These are phyloP conservation scores for Marasmarcha lunaedactyla DNA, from an alignment of 2,888 invertebrate genomes.

Conservation along the genomic window DNA sequence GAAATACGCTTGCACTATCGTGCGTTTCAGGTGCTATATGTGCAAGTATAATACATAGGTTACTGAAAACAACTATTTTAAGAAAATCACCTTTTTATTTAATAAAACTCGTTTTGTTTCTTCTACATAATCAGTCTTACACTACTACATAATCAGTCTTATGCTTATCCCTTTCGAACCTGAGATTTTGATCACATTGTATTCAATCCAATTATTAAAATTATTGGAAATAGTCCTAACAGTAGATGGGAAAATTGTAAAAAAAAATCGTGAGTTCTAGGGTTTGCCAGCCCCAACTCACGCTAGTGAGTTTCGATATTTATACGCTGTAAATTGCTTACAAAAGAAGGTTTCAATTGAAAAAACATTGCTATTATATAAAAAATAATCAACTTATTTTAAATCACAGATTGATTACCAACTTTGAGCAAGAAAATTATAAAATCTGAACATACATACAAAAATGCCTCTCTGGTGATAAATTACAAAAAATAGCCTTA, in stretches of 20 bases:
- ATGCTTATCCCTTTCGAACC: background rate
- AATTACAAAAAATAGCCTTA: background rate
- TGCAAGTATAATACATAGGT: too few species aligned
- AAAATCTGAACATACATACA: too few species aligned
- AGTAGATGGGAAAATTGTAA: slow-evolving; percentile 1
- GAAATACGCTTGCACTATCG: too few species aligned
- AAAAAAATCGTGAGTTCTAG: slow-evolving; percentile 4
- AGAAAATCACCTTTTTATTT: too few species aligned
- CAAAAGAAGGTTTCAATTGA: background rate
- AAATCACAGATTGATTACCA: too few species aligned
- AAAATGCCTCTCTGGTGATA: background rate
- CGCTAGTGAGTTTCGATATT: background rate
- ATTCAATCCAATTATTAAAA: background rate
- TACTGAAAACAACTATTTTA: too few species aligned
- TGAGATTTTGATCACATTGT: slow-evolving; percentile 12
- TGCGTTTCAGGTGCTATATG: too few species aligned
- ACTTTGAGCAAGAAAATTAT: too few species aligned
- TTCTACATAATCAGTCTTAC: too few species aligned
- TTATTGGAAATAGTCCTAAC: background rate
- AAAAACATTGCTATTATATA: background rate
- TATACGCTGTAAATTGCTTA: background rate
- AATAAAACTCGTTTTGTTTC: too few species aligned
- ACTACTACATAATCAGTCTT: too few species aligned
- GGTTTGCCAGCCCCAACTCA: background rate
- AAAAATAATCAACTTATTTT: too few species aligned